Percentiles rank a stretch among this genome's conserved stretches.
Evolutionary conservation across 2,113 vertebrate species (phyloP).

Genomic region (Anthoscopus minutus): DNA sequence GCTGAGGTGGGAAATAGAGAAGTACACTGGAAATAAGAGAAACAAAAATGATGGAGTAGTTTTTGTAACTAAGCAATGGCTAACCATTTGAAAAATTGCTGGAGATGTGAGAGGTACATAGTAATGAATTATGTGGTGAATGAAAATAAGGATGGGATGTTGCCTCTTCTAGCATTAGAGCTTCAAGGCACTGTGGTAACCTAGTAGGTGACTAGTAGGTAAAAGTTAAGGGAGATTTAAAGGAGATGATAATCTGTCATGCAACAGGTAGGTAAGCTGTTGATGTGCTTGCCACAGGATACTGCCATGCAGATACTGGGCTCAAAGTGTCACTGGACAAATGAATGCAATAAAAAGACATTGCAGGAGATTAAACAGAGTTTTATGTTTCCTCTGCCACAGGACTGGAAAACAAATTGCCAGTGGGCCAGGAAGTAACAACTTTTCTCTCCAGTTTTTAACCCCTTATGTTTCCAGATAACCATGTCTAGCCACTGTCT

Average conservation of each 20-base stretch:
- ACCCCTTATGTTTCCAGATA: neutral
- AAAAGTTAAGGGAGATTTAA: neutral
- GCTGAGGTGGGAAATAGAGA: neutral
- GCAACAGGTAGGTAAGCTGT: neutral
- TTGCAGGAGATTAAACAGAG: neutral
- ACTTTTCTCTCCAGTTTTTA: neutral
- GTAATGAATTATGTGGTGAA: neutral
- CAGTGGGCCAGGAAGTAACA: neutral
- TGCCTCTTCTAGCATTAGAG: neutral
- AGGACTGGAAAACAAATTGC: neutral
- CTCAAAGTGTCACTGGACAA: neutral
- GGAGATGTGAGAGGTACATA: neutral
- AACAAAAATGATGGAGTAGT: neutral
- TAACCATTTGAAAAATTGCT: neutral
- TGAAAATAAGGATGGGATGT: neutral
- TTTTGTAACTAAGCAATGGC: neutral
- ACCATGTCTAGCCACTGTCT: neutral
- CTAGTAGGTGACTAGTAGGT: neutral
- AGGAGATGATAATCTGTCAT: neutral
- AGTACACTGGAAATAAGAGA: neutral
- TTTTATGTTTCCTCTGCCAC: neutral
- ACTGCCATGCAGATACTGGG: neutral
- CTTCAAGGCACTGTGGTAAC: neutral
- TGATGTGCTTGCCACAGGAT: neutral
- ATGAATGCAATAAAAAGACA: neutral